phyloP scores from a whole-genome alignment of 2,888 invertebrate species.

The Folsomia manolachei region DNA sequence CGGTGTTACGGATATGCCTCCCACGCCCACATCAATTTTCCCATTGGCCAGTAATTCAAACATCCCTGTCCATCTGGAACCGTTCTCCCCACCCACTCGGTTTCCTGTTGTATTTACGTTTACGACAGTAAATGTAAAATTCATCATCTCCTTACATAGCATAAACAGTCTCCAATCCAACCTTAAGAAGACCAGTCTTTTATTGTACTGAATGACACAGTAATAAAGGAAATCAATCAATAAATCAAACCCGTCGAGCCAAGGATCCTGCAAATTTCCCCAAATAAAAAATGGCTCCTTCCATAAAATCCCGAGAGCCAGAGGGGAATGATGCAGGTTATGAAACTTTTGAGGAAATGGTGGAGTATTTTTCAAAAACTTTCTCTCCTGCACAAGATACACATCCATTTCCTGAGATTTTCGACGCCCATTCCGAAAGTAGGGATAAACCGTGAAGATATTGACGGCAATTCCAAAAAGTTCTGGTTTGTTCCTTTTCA shows the following conservation, averaged over 20 bases:
- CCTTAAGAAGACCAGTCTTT: no score
- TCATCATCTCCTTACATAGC: conserved; percentile 24
- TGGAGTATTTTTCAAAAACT: conserved; percentile 6
- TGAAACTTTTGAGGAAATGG: conserved; percentile 30
- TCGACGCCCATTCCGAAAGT: conserved; percentile 1
- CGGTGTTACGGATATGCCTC: conserved; percentile 39
- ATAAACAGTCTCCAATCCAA: conserved; percentile 33
- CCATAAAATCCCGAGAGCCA: conserved; percentile 29
- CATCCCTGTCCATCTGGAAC: conserved; percentile 28
- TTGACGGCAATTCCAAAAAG: background rate
- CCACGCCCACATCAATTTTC: conserved; percentile 26
- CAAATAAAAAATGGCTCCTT: conserved; percentile 39
- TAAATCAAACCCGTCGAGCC: conserved; percentile 38
- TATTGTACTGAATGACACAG: no score
- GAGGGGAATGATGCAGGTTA: conserved; percentile 20
- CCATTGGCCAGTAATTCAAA: conserved; percentile 21
- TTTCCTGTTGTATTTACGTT: conserved; percentile 10
- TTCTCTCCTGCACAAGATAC: conserved; percentile 23
- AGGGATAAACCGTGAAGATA: conserved; percentile 35
- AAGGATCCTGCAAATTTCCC: conserved; percentile 31
- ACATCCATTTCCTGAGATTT: conserved; percentile 30
- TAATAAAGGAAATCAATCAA: no score
- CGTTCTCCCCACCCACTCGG: background rate
- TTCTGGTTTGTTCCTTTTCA: conserved; percentile 20
- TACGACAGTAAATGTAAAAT: conserved; percentile 19